A percentile compares a stretch with the other conserved stretches of the same genome.
These are phyloP conservation scores for Catalaphyllia jardinei DNA, from an alignment of 64 coral and sea anemone genomes.

Conservation along the genomic window DNA sequence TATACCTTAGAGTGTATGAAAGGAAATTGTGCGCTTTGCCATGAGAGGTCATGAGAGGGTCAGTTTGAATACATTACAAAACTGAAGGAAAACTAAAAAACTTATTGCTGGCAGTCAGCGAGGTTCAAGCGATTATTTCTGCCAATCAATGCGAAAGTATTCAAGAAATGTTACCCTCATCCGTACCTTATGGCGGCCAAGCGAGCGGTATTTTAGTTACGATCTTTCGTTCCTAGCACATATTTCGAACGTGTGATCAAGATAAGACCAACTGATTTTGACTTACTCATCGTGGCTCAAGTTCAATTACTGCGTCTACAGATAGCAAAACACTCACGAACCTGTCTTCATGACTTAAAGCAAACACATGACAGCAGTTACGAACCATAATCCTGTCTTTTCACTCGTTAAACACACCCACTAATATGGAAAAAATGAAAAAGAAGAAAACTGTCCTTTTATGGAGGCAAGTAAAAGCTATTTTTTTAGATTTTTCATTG, in stretches of 20 bases:
- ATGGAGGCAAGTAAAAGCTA: too few relatives aligned
- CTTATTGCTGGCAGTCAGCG: not conserved
- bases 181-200: not conserved
- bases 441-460: not conserved
- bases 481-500: not conserved
- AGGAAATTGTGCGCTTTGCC: too few relatives aligned
- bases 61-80: too few relatives aligned
- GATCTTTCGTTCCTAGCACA: conserved; percentile 18
- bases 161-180: not conserved
- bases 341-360: not conserved
- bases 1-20: too few relatives aligned
- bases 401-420: not conserved
- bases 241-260: conserved; percentile 30
- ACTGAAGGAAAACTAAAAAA: too few relatives aligned
- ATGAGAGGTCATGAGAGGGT: too few relatives aligned
- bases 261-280: conserved; percentile 15
- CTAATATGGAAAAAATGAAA: not conserved
- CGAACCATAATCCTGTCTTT: not conserved
- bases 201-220: not conserved
- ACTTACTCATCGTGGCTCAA: conserved; percentile 28
- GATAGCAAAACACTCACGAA: conserved; percentile 16
- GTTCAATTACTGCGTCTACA: conserved; percentile 27
- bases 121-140: not conserved
- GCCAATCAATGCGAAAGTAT: not conserved
- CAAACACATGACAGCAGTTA: not conserved